Evolutionary conservation across 2,888 invertebrate genomes (phyloP).

Genomic region (Serripes groenlandicus): DNA sequence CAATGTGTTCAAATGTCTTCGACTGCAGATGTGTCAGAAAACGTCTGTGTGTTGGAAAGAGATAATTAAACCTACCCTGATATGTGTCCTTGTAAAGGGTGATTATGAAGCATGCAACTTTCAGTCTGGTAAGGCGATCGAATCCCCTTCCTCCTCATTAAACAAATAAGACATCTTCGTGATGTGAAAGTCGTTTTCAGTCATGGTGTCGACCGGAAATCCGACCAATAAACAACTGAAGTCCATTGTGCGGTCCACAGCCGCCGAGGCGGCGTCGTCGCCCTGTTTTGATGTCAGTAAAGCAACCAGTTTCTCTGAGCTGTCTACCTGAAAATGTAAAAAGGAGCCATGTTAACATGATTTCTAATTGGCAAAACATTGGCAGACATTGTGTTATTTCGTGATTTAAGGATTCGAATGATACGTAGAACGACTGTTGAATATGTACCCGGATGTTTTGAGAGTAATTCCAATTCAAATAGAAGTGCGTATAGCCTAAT

Average conservation of each 20-base stretch:
- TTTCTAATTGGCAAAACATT: too few species aligned
- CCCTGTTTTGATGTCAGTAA: slow-evolving; percentile 38
- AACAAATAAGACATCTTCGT: slow-evolving; percentile 62
- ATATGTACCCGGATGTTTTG: too few species aligned
- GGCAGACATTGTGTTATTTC: too few species aligned
- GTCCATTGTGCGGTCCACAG: slow-evolving; percentile 55
- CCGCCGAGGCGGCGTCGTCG: slow-evolving; percentile 28
- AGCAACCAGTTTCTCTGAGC: slow-evolving; percentile 51
- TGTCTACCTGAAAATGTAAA: slow-evolving; percentile 64
- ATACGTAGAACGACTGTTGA: too few species aligned
- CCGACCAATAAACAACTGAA: slow-evolving; percentile 59
- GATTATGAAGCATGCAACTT: background rate
- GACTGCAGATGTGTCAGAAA: too few species aligned
- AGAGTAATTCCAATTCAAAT: too few species aligned
- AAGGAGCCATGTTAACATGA: too few species aligned
- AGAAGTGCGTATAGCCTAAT: too few species aligned
- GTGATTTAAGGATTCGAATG: too few species aligned
- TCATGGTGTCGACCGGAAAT: slow-evolving; percentile 63
- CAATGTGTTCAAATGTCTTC: too few species aligned
- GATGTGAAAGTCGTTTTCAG: slow-evolving; percentile 55
- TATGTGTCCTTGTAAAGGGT: background rate
- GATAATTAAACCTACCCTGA: background rate
- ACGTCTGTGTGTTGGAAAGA: too few species aligned
- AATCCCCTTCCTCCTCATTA: slow-evolving; percentile 43
- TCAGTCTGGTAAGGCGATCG: slow-evolving; percentile 55